Percentiles rank a stretch among this genome's conserved stretches.
Evolutionary conservation across 2,888 invertebrate genomes (phyloP).

Genomic region (Machimus rusticus): DNA sequence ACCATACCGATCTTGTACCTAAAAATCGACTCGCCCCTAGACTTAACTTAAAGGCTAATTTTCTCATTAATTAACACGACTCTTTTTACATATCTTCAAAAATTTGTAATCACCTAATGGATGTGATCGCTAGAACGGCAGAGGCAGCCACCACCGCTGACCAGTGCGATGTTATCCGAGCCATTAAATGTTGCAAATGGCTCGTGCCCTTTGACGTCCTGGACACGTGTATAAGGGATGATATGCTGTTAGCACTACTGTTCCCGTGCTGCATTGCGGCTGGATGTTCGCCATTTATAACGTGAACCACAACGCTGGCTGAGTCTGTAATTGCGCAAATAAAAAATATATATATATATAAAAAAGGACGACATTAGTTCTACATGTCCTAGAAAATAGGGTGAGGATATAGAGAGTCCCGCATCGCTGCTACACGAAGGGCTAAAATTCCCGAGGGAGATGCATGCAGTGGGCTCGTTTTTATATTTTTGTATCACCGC

Average conservation of each 20-base stretch:
- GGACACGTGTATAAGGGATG: constrained; percentile 51
- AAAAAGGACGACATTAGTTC: background rate
- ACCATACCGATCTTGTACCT: background rate
- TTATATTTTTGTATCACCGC: background rate
- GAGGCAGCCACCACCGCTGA: constrained; percentile 39
- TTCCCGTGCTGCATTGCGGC: constrained; percentile 70
- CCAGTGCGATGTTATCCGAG: constrained; percentile 46
- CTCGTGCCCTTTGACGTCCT: constrained; percentile 46
- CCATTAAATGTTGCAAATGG: constrained; percentile 45
- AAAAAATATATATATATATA: background rate
- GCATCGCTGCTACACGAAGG: background rate
- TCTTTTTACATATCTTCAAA: constrained; percentile 30
- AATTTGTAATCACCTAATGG: constrained; percentile 47
- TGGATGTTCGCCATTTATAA: constrained; percentile 77
- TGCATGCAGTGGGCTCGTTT: background rate
- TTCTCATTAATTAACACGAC: constrained; percentile 14
- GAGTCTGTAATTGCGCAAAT: constrained; percentile 69
- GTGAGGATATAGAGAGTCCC: background rate
- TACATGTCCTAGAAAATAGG: background rate
- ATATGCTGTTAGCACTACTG: constrained; percentile 59
- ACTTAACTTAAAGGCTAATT: constrained; percentile 17
- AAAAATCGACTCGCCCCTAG: background rate
- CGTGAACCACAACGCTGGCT: constrained; percentile 83
- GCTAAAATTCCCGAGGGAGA: background rate
- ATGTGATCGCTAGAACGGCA: constrained; percentile 39